These are phyloP conservation scores for Cheumatopsyche charites DNA, from an alignment of 1,140 invertebrate species.

Conservation along the genomic window DNA sequence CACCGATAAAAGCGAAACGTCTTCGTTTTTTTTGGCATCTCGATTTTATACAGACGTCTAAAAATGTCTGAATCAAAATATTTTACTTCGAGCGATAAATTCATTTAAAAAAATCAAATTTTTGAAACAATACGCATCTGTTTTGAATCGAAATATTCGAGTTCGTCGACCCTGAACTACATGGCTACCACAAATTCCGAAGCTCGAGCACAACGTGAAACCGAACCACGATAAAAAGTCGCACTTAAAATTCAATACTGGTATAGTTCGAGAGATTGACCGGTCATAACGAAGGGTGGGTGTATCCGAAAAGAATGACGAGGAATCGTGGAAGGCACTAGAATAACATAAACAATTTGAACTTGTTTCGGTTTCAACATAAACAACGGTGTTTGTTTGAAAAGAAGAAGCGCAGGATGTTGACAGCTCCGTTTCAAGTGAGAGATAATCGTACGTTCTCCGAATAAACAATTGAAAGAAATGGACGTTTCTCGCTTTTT, in stretches of 20 bases:
- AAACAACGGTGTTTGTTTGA: constrained; percentile 44
- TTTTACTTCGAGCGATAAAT: neutral
- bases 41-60: too few species aligned
- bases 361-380: constrained; percentile 41
- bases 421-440: constrained; percentile 31
- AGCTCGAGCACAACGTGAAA: constrained; percentile 20
- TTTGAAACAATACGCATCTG: too few species aligned
- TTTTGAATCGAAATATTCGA: neutral
- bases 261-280: constrained; percentile 27
- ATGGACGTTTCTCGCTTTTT: constrained; percentile 1
- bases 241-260: constrained; percentile 29
- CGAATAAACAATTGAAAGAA: constrained; percentile 26
- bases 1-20: constrained; percentile 7
- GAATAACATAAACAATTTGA: constrained; percentile 44
- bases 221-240: constrained; percentile 11
- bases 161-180: constrained; percentile 17
- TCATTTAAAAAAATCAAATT: too few species aligned
- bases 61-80: too few species aligned
- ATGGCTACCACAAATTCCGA: constrained; percentile 25
- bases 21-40: neutral
- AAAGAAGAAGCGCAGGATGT: constrained; percentile 34
- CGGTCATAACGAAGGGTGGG: constrained; percentile 38
- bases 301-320: too few species aligned
- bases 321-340: constrained; percentile 6
- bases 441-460: constrained; percentile 15